Conservation (phyloP, 2,113 vertebrate genomes). For the Syngnathus floridae region DNA sequence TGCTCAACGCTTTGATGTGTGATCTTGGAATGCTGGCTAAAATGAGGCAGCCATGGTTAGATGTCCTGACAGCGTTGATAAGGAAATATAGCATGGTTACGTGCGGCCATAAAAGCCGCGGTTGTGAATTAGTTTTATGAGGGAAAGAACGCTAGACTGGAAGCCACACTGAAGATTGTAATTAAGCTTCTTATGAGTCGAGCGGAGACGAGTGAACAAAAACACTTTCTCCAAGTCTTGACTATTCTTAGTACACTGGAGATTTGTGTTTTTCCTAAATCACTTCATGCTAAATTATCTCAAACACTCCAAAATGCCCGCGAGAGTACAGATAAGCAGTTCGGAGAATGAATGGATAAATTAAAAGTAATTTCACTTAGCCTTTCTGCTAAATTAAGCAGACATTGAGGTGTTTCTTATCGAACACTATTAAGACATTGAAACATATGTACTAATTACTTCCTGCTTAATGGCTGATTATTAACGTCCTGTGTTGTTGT, state of each 20-base stretch:
- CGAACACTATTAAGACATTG: not conserved
- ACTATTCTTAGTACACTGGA: conserved; percentile 12
- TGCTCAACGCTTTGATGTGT: conserved; percentile 51
- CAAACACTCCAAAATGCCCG: not conserved
- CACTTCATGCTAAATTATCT: not conserved
- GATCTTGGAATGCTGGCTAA: conserved; percentile 52
- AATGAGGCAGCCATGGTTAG: conserved; percentile 34
- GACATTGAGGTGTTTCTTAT: not conserved
- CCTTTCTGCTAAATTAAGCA: not conserved
- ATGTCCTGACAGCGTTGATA: not conserved
- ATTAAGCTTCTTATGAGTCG: conserved; percentile 34
- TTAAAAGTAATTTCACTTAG: not conserved
- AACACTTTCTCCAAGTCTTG: conserved; percentile 13
- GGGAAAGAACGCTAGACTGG: conserved; percentile 6
- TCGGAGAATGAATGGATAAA: too few relatives aligned
- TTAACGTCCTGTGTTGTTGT: not conserved
- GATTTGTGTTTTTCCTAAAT: not conserved
- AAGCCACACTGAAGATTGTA: conserved; percentile 22
- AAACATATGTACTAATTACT: not conserved
- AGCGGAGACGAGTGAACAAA: conserved; percentile 4
- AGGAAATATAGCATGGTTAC: not conserved
- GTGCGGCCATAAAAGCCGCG: not conserved
- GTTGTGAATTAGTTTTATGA: conserved; percentile 7
- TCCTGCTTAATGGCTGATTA: not conserved
- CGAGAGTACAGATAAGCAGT: too few relatives aligned